Base-by-base conservation (phyloP, 2,797 vertebrate species). In the Sebastes iracundus region DNA sequence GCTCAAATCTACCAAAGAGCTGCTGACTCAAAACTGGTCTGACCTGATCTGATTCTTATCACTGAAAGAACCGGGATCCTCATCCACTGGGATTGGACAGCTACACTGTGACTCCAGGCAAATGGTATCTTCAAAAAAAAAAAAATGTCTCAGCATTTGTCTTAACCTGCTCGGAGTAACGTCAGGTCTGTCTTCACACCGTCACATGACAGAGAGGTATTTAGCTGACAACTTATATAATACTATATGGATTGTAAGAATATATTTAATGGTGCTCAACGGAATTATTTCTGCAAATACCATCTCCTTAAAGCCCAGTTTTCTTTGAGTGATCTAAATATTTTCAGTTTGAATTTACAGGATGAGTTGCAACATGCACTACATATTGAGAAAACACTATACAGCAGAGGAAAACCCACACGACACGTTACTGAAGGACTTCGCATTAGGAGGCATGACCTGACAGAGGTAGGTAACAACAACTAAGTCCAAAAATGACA, bases 401-500 rank as follows among this genome's bases (percentile, higher is more conserved):
- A 79, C 9, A 90, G 86, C 77, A 80, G 77, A 84, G 72, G 75
- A 75, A 78, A 88, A 76, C 65, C 86, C 85, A 90, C 91, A 90
- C 84, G 27, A 87, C 85, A 92, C 87, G 27, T 74, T 78, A 88
- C 74, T 70, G 87, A 77, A 81, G 84, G 88, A 83, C 83, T 83
- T 80, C 8, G 75, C 72, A 79, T 80, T 72, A 75, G 86, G 87
- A 81, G 78, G 83, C 87, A 75, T 81, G 87, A 90, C 83, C 81
- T 53, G 87, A 93, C 88, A 77, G 94, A 93, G 92, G 93, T 90
- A 93, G 92, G 92, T 88, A 90, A 94, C 86, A 81, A 91, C 84
- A 74, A 83, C 92, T 87, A 90, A 86, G 87, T 91, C 87, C 88
- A 84, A 87, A 46, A 83, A 88, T 78, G 63, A 94, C 77, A 85